Conservation (phyloP, 2,888 invertebrate species). For the Metopia argyrocephala region DNA sequence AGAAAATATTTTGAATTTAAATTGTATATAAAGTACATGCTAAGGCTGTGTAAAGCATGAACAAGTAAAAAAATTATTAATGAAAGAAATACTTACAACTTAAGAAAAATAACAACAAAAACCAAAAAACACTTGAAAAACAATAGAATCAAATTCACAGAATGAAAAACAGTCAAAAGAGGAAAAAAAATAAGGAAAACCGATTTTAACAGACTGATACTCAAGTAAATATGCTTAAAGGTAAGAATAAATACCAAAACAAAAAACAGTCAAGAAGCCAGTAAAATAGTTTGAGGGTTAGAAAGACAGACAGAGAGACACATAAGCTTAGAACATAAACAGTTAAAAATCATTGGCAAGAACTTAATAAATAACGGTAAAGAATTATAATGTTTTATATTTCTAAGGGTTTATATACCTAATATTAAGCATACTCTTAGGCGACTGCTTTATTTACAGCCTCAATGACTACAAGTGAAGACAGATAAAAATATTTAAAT, state of each 20-base stretch:
- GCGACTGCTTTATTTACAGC: conserved; percentile 28
- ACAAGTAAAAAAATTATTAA: no score
- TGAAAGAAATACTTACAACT: no score
- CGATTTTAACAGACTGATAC: background rate
- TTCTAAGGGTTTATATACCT: no score
- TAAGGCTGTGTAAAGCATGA: no score
- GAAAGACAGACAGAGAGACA: background rate
- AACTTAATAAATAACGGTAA: background rate
- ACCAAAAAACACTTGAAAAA: no score
- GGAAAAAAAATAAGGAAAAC: background rate
- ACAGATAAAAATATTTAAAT: background rate
- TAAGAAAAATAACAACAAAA: no score
- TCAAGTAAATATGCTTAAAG: conserved; percentile 4
- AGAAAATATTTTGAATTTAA: no score
- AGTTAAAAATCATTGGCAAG: background rate
- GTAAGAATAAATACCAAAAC: background rate
- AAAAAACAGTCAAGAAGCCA: background rate
- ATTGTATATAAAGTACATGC: no score
- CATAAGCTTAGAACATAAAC: background rate
- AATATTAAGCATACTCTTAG: conserved; percentile 33
- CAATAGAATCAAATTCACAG: background rate
- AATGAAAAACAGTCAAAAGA: background rate
- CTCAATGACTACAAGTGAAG: conserved; percentile 2
- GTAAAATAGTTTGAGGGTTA: background rate
- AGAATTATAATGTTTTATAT: conserved; percentile 5